Percentiles rank a stretch among this genome's conserved stretches.
These are phyloP conservation scores for Xanthorhoe designata DNA, from an alignment of 2,888 invertebrate species.

Conservation along the genomic window DNA sequence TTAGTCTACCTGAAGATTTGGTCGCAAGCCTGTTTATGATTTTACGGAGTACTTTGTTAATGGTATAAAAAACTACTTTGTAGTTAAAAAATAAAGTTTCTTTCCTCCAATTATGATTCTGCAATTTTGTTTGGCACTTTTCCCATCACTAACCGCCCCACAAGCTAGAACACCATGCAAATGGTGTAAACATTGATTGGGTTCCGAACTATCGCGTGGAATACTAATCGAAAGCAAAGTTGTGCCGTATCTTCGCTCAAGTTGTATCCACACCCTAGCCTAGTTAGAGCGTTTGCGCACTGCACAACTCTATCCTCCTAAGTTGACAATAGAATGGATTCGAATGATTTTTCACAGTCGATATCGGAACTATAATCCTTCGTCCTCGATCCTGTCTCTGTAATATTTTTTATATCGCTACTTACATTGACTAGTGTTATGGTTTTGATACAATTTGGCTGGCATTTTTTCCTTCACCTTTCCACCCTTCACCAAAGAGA, in stretches of 20 bases:
- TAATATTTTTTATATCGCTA: too few relatives aligned
- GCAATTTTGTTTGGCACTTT: conserved; percentile 11
- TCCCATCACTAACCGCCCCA: conserved; percentile 1
- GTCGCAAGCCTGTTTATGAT: too few relatives aligned
- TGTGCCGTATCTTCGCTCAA: conserved; percentile 39
- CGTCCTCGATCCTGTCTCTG: too few relatives aligned
- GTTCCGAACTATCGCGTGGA: conserved; percentile 53
- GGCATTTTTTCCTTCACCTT: too few relatives aligned
- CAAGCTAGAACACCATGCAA: conserved; percentile 14
- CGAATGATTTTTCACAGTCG: background rate
- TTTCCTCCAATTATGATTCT: background rate
- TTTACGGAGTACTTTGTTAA: too few relatives aligned
- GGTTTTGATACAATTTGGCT: too few relatives aligned
- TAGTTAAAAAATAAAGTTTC: background rate
- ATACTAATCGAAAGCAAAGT: conserved; percentile 52
- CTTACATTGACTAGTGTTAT: too few relatives aligned
- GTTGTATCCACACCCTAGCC: conserved; percentile 33
- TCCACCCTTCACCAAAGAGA: too few relatives aligned
- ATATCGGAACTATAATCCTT: background rate
- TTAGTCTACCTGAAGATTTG: too few relatives aligned
- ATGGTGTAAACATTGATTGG: conserved; percentile 57
- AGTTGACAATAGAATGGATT: background rate
- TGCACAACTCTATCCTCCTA: background rate
- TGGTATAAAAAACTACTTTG: too few relatives aligned
- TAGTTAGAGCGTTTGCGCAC: conserved; percentile 16